Base-by-base conservation (phyloP, 2,888 invertebrate species). In the Leucoma salicis region DNA sequence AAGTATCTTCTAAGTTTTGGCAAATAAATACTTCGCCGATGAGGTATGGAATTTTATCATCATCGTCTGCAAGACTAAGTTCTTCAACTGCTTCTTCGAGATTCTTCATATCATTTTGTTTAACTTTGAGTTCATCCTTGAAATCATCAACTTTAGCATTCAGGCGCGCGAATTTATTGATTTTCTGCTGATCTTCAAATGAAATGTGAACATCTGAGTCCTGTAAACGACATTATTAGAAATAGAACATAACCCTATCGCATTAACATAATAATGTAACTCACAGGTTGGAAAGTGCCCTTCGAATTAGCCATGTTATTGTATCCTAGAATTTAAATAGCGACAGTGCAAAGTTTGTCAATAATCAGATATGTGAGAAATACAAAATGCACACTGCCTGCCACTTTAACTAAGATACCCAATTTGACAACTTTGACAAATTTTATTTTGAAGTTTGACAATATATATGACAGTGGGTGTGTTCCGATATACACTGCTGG, bases 101-200 rank as follows among this genome's bases (percentile, higher is more conserved):
- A 82, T 97, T 98, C 76, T 97, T 96, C 51, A 98, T 86, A 66
- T 97, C 96, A 81, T 96, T 97, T 92, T 96, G 94, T 86, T 95
- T 96, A 24, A 91, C 84, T 86, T 95, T 95, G 24, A 97, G 85
- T 78, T 98, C 97, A 58, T 96, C 95, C 77, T 96, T 97, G 10
- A 95, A 90, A 74, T 98, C 98, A 65, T 97, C 96, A 67, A 97
- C 92, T 80, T 95, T 95, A 0, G 97, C 97, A 90, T 99, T 98
- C 52, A 96, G 92, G 48, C 97, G 92, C 0, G 99, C 99, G 85
- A 99, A 99, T 77, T 94, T 95, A 82, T 99, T 99, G 53, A 99
- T 99, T 88, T 97, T 97, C 73, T 97, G 96, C 83, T 99, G 99
- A 88, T 99, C 99, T 79, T 98, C 98, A 71, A 92, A 96, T 0